Evolutionary conservation across 2,797 vertebrate genomes (phyloP).

Genomic region (Iguana delicatissima): DNA sequence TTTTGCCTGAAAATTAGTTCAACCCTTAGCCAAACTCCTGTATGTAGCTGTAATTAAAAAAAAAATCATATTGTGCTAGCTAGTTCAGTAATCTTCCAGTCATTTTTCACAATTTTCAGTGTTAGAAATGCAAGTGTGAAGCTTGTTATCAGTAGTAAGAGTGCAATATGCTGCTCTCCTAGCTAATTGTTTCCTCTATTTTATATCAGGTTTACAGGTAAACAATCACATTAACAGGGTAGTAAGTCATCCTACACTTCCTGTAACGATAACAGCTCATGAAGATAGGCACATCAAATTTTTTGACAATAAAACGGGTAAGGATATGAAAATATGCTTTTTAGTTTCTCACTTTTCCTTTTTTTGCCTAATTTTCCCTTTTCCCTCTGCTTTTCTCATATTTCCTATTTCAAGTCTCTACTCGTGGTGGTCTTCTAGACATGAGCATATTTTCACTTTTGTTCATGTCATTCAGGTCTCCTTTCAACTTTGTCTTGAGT

Average conservation of each 20-base stretch:
- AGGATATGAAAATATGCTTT: slow-evolving; percentile 57
- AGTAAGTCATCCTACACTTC: slow-evolving; percentile 97
- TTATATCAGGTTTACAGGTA: slow-evolving; percentile 84
- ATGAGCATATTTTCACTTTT: not conserved
- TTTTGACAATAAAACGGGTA: slow-evolving; percentile 99
- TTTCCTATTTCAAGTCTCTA: too few species aligned
- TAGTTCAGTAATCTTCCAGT: not conserved
- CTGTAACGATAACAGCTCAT: slow-evolving; percentile 96
- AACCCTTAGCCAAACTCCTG: not conserved
- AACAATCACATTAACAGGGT: slow-evolving; percentile 95
- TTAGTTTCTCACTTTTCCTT: not conserved
- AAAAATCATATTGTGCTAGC: not conserved
- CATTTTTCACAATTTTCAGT: not conserved
- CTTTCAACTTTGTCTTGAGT: not conserved
- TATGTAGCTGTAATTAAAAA: not conserved
- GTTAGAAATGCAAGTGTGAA: not conserved
- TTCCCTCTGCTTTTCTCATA: not conserved
- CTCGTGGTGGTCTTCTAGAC: not conserved
- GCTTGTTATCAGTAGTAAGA: not conserved
- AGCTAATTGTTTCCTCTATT: slow-evolving; percentile 27
- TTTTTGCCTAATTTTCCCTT: not conserved
- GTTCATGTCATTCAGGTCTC: not conserved
- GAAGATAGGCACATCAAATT: slow-evolving; percentile 98
- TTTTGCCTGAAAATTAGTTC: not conserved
- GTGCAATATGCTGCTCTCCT: slow-evolving; percentile 22